Evolutionary conservation across 2,888 invertebrate genomes (phyloP).

Genomic region (Zaprionus obscuricornis): DNA sequence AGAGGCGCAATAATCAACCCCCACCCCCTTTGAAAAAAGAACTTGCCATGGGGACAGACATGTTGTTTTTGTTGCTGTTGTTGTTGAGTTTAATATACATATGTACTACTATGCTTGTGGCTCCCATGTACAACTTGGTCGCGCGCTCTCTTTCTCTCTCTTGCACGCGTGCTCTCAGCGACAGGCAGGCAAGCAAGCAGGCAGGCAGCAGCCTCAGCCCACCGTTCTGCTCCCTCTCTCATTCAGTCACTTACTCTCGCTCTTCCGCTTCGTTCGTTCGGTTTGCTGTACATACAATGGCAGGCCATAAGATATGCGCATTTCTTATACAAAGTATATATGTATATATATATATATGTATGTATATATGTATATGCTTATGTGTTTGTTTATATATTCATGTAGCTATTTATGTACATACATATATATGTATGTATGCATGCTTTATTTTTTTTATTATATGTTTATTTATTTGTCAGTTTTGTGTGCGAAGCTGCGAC

Average conservation of each 20-base stretch:
- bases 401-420: constrained; percentile 35
- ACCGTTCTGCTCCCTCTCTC: constrained; percentile 50
- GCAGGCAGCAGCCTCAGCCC: constrained; percentile 40
- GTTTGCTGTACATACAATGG: constrained; percentile 58
- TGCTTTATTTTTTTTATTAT: too few relatives aligned
- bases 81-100: constrained; percentile 67
- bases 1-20: not conserved
- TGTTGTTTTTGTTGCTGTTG: constrained; percentile 11
- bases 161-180: constrained; percentile 40
- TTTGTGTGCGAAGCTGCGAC: constrained; percentile 63
- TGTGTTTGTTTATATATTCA: constrained; percentile 10
- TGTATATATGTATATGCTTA: not conserved
- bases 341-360: constrained; percentile 26
- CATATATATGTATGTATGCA: constrained; percentile 6
- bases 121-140: constrained; percentile 41
- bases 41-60: constrained; percentile 30
- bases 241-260: too few relatives aligned
- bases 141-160: constrained; percentile 37
- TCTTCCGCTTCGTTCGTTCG: constrained; percentile 44
- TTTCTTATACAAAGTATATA: constrained; percentile 66
- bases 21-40: constrained; percentile 22
- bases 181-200: not conserved
- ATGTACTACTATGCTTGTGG: constrained; percentile 56
- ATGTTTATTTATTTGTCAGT: constrained; percentile 43
- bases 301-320: constrained; percentile 73